phyloP scores from a whole-genome alignment of 2,888 invertebrate genomes.

The Drosophila tanythrix region DNA sequence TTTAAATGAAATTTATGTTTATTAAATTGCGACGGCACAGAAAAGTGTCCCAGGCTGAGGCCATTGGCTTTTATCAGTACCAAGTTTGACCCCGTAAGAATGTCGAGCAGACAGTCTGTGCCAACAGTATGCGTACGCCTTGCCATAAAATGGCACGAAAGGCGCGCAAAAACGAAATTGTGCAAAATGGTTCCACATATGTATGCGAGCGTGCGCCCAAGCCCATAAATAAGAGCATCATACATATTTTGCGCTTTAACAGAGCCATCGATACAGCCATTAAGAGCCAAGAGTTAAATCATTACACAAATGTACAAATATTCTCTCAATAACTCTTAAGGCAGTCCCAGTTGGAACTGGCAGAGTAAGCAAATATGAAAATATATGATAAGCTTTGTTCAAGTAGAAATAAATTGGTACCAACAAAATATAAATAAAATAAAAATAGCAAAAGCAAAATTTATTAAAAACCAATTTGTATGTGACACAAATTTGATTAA shows the following conservation, averaged over 20 bases:
- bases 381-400: not conserved
- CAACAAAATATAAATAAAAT: not conserved
- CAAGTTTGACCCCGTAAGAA: constrained; percentile 14
- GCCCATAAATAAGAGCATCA: not conserved
- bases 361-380: not conserved
- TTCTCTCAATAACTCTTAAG: not conserved
- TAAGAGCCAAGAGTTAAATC: not conserved
- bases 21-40: constrained; percentile 66
- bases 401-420: not conserved
- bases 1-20: constrained; percentile 72
- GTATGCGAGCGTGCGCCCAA: constrained; percentile 1
- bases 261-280: constrained; percentile 8
- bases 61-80: constrained; percentile 48
- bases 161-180: not conserved
- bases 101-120: constrained; percentile 13
- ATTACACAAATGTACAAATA: not conserved
- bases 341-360: not conserved
- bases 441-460: not conserved
- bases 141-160: constrained; percentile 10
- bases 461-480: too few relatives aligned
- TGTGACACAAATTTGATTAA: not conserved
- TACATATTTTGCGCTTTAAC: not conserved
- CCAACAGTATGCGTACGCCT: constrained; percentile 8
- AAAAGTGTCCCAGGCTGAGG: constrained; percentile 46
- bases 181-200: not conserved